Conservation (phyloP, 37 sponge, comb jelly and placozoan species). For the Cladorhizidae sp. region DNA sequence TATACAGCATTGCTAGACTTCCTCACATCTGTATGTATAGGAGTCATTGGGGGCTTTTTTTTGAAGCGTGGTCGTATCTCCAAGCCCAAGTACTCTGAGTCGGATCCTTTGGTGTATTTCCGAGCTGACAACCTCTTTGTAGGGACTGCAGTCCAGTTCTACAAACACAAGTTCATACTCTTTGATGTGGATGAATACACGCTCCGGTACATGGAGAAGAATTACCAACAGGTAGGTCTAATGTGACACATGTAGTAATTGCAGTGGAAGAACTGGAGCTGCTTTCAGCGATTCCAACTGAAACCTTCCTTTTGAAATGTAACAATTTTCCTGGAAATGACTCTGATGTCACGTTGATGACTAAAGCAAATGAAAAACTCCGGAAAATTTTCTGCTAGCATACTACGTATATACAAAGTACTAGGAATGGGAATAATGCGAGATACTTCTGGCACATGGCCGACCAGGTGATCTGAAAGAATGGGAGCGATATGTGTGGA, state of each 20-base stretch:
- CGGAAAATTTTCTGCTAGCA: too few relatives aligned
- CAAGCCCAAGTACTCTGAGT: conserved; percentile 48
- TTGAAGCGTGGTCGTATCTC: conserved; percentile 78
- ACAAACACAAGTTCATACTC: conserved; percentile 82
- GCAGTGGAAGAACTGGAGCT: background rate
- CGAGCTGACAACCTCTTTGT: conserved; percentile 86
- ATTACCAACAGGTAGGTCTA: conserved; percentile 41
- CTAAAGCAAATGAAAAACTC: too few relatives aligned
- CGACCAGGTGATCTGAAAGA: too few relatives aligned
- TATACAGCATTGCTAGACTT: background rate
- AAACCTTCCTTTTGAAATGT: background rate
- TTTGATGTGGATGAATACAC: conserved; percentile 97
- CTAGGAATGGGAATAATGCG: too few relatives aligned
- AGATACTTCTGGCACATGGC: too few relatives aligned
- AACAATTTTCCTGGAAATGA: too few relatives aligned
- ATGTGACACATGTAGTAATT: background rate
- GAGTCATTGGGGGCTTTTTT: conserved; percentile 93
- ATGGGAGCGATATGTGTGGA: too few relatives aligned
- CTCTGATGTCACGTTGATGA: too few relatives aligned
- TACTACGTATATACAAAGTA: too few relatives aligned
- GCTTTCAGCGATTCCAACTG: background rate
- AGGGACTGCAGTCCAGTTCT: conserved; percentile 77
- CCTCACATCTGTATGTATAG: conserved; percentile 10
- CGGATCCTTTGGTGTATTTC: conserved; percentile 58
- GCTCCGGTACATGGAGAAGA: conserved; percentile 91